phyloP scores from a whole-genome alignment of 2,888 invertebrate genomes.

The Drosophila emarginata region DNA sequence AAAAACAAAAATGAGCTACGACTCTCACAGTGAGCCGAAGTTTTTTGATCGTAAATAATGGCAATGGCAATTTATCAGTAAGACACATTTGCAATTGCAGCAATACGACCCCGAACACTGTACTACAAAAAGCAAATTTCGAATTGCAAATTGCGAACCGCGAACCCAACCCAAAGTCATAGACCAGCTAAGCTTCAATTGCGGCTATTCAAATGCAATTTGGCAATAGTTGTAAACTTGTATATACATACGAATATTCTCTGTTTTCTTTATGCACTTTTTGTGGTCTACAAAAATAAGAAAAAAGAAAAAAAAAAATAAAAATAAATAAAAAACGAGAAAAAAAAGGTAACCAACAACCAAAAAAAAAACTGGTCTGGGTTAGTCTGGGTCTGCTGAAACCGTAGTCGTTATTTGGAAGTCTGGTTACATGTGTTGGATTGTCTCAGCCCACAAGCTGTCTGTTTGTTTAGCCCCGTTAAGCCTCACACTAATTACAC shows the following conservation, averaged over 20 bases:
- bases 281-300: slow-evolving; percentile 3
- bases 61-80: slow-evolving; percentile 59
- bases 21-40: slow-evolving; percentile 15
- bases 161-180: not conserved
- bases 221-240: slow-evolving; percentile 51
- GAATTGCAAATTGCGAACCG: not conserved
- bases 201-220: slow-evolving; percentile 62
- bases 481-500: slow-evolving; percentile 74
- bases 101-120: slow-evolving; percentile 19
- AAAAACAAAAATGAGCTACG: not conserved
- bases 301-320: not conserved
- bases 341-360: not conserved
- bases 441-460: slow-evolving; percentile 42
- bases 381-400: slow-evolving; percentile 3
- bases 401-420: slow-evolving; percentile 13
- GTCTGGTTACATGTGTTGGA: not conserved
- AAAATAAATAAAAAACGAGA: not conserved
- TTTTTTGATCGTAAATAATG: slow-evolving; percentile 57
- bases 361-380: slow-evolving; percentile 25
- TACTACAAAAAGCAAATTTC: not conserved
- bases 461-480: slow-evolving; percentile 68
- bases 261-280: not conserved
- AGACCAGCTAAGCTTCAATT: slow-evolving; percentile 8
- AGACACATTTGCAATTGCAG: slow-evolving; percentile 45
- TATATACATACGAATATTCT: not conserved